A percentile compares a stretch with the other conserved stretches of the same genome.
Evolutionary conservation across 2,888 invertebrate species (phyloP).

Genomic region (Bruchidius siliquastri): DNA sequence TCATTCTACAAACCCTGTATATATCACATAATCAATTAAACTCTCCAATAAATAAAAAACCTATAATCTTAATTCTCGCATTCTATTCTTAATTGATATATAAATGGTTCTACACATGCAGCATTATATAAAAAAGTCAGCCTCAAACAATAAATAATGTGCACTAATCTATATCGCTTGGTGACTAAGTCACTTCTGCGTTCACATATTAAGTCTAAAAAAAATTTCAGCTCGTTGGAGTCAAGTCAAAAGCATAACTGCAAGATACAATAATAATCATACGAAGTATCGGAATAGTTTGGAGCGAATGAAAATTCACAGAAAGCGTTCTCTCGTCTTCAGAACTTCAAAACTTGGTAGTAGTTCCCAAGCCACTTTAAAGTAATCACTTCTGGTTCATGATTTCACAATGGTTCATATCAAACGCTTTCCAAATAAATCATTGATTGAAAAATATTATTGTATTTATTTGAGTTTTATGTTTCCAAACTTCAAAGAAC

Average conservation of each 20-base stretch:
- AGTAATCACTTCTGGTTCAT: too few relatives aligned
- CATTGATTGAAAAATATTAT: too few relatives aligned
- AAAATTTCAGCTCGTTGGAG: background rate
- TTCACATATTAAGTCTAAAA: background rate
- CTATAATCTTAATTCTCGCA: conserved; percentile 12
- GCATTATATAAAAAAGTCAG: conserved; percentile 9
- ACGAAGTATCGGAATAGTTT: background rate
- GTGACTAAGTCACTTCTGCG: background rate
- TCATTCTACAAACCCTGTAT: background rate
- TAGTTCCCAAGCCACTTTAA: too few relatives aligned
- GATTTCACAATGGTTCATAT: too few relatives aligned
- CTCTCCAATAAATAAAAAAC: conserved; percentile 18
- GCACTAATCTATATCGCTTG: conserved; percentile 1
- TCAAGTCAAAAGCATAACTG: background rate
- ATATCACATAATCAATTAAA: conserved; percentile 21
- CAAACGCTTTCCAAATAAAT: too few relatives aligned
- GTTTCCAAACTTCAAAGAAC: too few relatives aligned
- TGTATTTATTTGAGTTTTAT: too few relatives aligned
- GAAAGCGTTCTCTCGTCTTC: too few relatives aligned
- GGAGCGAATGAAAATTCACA: too few relatives aligned
- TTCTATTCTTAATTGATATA: conserved; percentile 18
- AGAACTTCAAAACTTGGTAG: too few relatives aligned
- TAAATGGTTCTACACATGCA: conserved; percentile 13
- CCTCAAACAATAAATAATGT: conserved; percentile 8
- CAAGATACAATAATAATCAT: background rate